phyloP scores from a whole-genome alignment of 1,140 invertebrate genomes.

The Rhynchophorus ferrugineus region DNA sequence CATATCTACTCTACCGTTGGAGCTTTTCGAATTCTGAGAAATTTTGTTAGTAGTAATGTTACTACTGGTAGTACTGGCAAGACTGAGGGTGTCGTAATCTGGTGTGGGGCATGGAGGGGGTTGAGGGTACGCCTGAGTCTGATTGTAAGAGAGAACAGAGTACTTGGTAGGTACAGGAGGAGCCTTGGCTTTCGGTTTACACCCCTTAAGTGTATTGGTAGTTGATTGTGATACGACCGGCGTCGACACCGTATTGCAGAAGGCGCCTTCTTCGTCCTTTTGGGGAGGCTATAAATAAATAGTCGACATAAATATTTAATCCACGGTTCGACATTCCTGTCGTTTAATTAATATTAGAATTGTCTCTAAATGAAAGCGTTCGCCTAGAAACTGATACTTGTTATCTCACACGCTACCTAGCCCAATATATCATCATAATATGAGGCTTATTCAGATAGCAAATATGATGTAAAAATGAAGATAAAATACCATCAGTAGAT shows the following conservation, averaged over 20 bases:
- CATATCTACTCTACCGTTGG: conserved; percentile 60
- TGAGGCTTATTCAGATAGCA: no score
- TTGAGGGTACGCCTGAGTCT: conserved; percentile 16
- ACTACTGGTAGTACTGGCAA: conserved; percentile 33
- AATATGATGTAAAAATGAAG: no score
- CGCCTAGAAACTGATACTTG: conserved; percentile 8
- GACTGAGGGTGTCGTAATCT: conserved; percentile 49
- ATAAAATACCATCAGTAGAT: no score
- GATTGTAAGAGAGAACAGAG: conserved; percentile 28
- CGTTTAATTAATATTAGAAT: no score
- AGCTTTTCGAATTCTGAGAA: conserved; percentile 40
- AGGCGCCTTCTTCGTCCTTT: conserved; percentile 1
- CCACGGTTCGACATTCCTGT: no score
- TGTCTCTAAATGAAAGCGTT: no score
- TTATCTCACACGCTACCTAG: no score
- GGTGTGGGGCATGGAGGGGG: conserved; percentile 53
- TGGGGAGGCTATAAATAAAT: no score
- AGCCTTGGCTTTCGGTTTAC: conserved; percentile 36
- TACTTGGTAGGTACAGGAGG: conserved; percentile 41
- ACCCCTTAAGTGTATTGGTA: conserved; percentile 21
- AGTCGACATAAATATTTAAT: no score
- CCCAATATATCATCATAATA: no score
- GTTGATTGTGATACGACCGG: conserved; percentile 7
- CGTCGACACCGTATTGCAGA: conserved; percentile 6
- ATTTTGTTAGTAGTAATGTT: conserved; percentile 17